phyloP scores from a whole-genome alignment of 2,113 vertebrate species.

The Arenaria interpres region DNA sequence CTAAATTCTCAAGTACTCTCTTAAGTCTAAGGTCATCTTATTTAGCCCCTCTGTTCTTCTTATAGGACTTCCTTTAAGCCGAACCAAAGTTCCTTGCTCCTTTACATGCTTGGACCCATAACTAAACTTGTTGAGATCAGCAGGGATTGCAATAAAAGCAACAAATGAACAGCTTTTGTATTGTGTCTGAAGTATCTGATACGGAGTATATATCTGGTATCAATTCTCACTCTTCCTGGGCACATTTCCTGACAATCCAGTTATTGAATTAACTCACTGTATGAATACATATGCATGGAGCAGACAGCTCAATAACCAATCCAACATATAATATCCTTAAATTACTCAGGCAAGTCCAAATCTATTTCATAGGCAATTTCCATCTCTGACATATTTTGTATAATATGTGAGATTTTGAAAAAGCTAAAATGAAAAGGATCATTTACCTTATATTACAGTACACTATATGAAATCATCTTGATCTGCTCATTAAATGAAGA shows the following conservation, averaged over 20 bases:
- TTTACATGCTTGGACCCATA: background rate
- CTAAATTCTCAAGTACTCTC: background rate
- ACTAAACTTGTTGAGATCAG: background rate
- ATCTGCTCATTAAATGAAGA: background rate
- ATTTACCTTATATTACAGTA: background rate
- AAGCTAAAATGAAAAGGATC: background rate
- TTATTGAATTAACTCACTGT: conserved; percentile 13
- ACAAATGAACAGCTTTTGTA: background rate
- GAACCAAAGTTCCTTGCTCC: background rate
- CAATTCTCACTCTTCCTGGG: background rate
- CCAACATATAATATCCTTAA: background rate
- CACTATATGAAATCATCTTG: background rate
- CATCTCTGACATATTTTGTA: background rate
- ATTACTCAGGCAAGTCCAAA: background rate
- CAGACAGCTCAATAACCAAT: background rate
- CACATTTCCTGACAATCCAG: background rate
- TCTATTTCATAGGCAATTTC: background rate
- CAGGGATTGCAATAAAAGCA: background rate
- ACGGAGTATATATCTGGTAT: background rate
- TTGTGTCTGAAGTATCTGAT: background rate
- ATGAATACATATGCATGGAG: background rate
- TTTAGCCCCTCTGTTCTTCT: background rate
- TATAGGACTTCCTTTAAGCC: background rate
- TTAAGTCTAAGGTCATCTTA: background rate
- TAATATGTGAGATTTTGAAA: background rate